Percentiles rank a stretch among this genome's conserved stretches.
Evolutionary conservation across 2,113 vertebrate species (phyloP).

Genomic region (Hyla sarda): DNA sequence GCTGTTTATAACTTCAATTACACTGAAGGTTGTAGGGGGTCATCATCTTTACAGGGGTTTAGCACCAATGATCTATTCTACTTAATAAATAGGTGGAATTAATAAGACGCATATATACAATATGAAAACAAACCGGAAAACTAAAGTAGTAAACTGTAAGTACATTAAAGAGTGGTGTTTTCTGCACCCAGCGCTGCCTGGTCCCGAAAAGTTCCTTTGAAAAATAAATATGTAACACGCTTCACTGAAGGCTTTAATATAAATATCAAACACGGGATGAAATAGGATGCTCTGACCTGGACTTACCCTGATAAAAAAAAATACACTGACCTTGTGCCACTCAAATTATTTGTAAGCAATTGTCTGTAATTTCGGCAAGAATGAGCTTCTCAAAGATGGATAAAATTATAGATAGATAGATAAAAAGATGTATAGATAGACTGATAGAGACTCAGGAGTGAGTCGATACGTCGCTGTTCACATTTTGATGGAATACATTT

Average conservation of each 20-base stretch:
- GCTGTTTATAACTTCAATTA: not conserved
- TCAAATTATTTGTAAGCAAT: not conserved
- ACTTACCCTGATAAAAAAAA: conserved; percentile 15
- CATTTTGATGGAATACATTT: no score
- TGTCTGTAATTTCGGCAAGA: not conserved
- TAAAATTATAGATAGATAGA: not conserved
- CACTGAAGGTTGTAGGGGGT: not conserved
- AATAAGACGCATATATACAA: not conserved
- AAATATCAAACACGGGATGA: not conserved
- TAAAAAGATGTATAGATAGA: not conserved
- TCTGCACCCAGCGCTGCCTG: not conserved
- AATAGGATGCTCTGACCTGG: not conserved
- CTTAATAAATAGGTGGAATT: not conserved
- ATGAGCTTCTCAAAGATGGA: not conserved
- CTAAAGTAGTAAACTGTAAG: not conserved
- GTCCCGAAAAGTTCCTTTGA: not conserved
- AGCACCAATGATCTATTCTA: not conserved
- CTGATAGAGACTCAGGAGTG: no score
- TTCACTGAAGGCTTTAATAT: not conserved
- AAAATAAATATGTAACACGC: not conserved
- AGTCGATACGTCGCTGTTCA: no score
- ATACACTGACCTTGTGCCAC: not conserved
- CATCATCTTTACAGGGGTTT: not conserved
- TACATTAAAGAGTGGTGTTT: not conserved
- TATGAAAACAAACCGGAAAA: not conserved